Evolutionary conservation across 2,113 vertebrate species (phyloP).

Genomic region (Sinocyclocheilus anshuiensis): DNA sequence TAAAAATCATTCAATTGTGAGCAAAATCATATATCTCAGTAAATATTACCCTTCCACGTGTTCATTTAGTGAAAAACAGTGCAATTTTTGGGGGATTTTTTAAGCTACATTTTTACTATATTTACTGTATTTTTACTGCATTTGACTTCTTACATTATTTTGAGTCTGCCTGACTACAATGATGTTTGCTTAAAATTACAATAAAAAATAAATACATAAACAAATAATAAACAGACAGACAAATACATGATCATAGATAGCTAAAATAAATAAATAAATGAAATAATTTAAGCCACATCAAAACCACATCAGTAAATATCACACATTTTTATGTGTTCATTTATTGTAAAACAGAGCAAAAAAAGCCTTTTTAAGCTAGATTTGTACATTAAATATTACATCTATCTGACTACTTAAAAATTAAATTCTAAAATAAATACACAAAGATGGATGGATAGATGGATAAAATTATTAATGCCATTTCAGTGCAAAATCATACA

Average conservation of each 20-base stretch:
- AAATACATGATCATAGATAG: not conserved
- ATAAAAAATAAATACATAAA: too few relatives aligned
- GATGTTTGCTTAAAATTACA: not conserved
- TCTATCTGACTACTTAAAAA: too few relatives aligned
- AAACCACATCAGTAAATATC: not conserved
- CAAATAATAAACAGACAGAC: not conserved
- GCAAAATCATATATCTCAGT: too few relatives aligned
- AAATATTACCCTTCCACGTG: not conserved
- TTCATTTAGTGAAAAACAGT: not conserved
- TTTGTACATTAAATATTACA: too few relatives aligned
- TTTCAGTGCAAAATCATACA: not conserved
- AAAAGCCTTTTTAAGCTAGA: too few relatives aligned
- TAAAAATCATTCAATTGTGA: too few relatives aligned
- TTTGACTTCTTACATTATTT: not conserved
- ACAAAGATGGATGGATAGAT: too few relatives aligned
- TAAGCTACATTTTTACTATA: not conserved
- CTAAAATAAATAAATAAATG: too few relatives aligned
- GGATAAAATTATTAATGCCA: not conserved
- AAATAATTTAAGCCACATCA: not conserved
- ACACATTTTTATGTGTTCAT: too few relatives aligned
- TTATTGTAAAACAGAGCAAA: too few relatives aligned
- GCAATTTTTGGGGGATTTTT: not conserved
- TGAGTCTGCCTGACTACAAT: not conserved
- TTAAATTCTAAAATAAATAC: too few relatives aligned
- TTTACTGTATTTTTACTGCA: not conserved